phyloP scores from a whole-genome alignment of 2,888 invertebrate genomes.

The Orthonevra nobilis region DNA sequence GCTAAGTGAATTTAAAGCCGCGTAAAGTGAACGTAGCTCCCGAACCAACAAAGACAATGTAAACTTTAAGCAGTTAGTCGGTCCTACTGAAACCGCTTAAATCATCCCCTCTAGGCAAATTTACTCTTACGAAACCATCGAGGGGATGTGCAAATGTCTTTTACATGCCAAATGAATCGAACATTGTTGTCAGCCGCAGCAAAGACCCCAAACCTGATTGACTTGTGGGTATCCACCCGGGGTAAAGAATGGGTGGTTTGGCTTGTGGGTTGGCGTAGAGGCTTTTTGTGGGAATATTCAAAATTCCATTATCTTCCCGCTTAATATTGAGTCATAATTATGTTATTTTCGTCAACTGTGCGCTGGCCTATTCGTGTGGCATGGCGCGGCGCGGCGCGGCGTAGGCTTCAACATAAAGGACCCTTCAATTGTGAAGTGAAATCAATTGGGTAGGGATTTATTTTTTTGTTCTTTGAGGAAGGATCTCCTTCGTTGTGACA shows the following conservation, averaged over 20 bases:
- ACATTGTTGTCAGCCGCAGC: slow-evolving; percentile 59
- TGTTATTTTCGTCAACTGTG: slow-evolving; percentile 59
- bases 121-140: neutral
- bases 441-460: slow-evolving; percentile 34
- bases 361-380: neutral
- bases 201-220: neutral
- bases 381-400: too few relatives aligned
- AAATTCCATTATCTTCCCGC: slow-evolving; percentile 60
- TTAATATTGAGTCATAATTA: slow-evolving; percentile 59
- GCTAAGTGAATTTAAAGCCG: slow-evolving; percentile 34
- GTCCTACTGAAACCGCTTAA: slow-evolving; percentile 10
- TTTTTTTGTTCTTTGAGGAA: slow-evolving; percentile 37
- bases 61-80: neutral
- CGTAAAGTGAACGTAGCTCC: slow-evolving; percentile 28
- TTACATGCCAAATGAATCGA: slow-evolving; percentile 55
- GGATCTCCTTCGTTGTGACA: too few relatives aligned
- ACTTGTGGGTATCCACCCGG: neutral
- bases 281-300: slow-evolving; percentile 42
- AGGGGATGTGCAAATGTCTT: slow-evolving; percentile 50
- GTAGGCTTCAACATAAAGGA: neutral
- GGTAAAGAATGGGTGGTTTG: neutral
- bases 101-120: slow-evolving; percentile 9
- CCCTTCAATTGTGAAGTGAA: slow-evolving; percentile 21
- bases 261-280: neutral
- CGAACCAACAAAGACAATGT: neutral